Base-by-base conservation (phyloP, 2,113 vertebrate genomes). In the Engystomops pustulosus region DNA sequence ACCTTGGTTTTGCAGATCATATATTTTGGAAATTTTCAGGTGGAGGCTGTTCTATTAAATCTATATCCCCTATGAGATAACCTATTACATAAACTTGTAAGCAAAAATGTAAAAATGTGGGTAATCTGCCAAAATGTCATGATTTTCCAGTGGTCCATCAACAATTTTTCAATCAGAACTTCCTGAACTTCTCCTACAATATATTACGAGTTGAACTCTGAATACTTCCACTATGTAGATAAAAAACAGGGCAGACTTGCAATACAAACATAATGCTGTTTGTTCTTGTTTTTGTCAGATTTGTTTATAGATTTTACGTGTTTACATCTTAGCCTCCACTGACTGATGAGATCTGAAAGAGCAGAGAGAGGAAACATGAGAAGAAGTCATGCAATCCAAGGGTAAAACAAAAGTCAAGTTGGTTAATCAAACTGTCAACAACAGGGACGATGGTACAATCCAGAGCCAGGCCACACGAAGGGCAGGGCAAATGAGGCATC, bases 281-380 rank as follows among this genome's bases (percentile, higher is more conserved):
- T 2, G 34, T 34, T 17, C 9, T 20, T 53, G 18, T 51, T 32
- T 44, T 53, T 32, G 15, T 49, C 27, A 4, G 17, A 12, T 72
- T 36, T 76, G 72, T 55, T 76, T 76, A 44, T 72, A 11, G 47
- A 53, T 53, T 45, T 76, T 45, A 32, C 18, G 20, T 53, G 49
- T 76, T 76, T 76, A 76, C 49, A 1, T 36, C 49, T 76, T n/a
- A 34, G 15, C 72, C 5, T 20, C 18, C 34, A 38, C 18, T 70
- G 69, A 72, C 69, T 72, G 69, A 72, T 72, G 38, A 72, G 23
- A 72, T 72, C 23, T 72, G 69, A 72, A 72, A 18, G 69, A 72
- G 36, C 68, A 44, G 36, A 71, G 32, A 69, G 36, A 45, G 25
- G 68, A 41, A 6, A 47, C 38, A 25, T 25, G 4, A 44, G 12